Evolutionary conservation across 2,888 invertebrate species (phyloP).

Genomic region (Dryocosmus kuriphilus): DNA sequence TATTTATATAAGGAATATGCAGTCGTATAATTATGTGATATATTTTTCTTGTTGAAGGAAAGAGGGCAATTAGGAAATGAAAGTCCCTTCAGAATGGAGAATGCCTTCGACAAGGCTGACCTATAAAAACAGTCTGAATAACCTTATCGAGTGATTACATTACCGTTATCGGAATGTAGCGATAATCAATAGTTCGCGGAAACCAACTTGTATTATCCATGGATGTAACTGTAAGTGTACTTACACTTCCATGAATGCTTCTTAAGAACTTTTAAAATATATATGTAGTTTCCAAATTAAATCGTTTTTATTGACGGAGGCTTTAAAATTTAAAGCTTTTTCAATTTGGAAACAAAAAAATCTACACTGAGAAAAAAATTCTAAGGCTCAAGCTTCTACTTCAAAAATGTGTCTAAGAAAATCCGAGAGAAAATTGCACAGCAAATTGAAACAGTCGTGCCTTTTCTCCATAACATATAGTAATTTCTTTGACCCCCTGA

Average conservation of each 20-base stretch:
- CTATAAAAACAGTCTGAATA: neutral
- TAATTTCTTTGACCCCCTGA: conserved; percentile 24
- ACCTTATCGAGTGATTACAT: conserved; percentile 39
- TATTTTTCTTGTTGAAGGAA: neutral
- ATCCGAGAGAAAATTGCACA: neutral
- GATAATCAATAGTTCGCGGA: conserved; percentile 47
- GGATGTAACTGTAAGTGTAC: neutral
- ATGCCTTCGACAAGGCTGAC: neutral
- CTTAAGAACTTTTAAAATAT: conserved; percentile 37
- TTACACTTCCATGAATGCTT: neutral
- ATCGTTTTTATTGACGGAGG: too few species aligned
- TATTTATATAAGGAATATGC: neutral
- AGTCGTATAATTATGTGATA: neutral
- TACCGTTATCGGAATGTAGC: conserved; percentile 43
- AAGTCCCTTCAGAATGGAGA: neutral
- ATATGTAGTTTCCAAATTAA: too few species aligned
- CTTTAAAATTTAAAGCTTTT: too few species aligned
- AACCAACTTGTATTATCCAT: conserved; percentile 45
- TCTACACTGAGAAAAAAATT: too few species aligned
- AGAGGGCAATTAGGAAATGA: neutral
- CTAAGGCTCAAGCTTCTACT: too few species aligned
- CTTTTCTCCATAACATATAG: conserved; percentile 45
- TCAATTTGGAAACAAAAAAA: too few species aligned
- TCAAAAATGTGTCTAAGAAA: too few species aligned
- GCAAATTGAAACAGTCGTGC: conserved; percentile 28